Base-by-base conservation (phyloP, 2,888 invertebrate species). In the Meandrusa payeni region DNA sequence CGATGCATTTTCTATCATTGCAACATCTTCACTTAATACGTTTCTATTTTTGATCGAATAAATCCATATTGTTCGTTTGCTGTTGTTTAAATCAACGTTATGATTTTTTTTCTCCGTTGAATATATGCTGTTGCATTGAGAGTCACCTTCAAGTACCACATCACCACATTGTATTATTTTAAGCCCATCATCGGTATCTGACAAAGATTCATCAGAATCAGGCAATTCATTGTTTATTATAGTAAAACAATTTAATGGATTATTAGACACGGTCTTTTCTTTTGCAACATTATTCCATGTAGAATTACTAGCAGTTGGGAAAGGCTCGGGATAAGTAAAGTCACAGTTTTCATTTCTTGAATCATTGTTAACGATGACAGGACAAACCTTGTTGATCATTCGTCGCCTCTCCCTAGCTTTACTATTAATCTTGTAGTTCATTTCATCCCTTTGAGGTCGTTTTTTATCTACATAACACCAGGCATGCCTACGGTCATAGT, bases 21-120 rank as follows among this genome's bases (percentile, higher is more conserved):
- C 59, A 43, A 69, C 64, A 26, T 70, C 57, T 27, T 77, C 72
- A n/a, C 61, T 45, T 11, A 77, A 46, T 2, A 63, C 48, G n/a
- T 57, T 65, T 40, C 64, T 69, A 48, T 83, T 82, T 61, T 76
- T 75, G 43, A 68, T 77, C 1, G 82, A 82, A 55, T 82, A 82
- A 29, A 82, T 79, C 69, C 74, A 78, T 46, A 81, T 61, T 1
- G 73, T 78, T 3, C 61, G 68, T 46, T 74, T 69, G 29, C 71
- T 68, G 3, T 49, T 33, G 4, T 67, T 59, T 7, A 47, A 22
- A 27, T 62, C 59, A 5, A 59, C 33, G 10, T 69, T 61, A 44
- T 59, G 67, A 0, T 53, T 57, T 11, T 62, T 45, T n/a, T n/a
- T n/a, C n/a, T n/a, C n/a, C n/a, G n/a, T n/a, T n/a, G n/a, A n/a